Evolutionary conservation across 1,140 invertebrate species (phyloP).

Genomic region (Zeugodacus cucurbitae): DNA sequence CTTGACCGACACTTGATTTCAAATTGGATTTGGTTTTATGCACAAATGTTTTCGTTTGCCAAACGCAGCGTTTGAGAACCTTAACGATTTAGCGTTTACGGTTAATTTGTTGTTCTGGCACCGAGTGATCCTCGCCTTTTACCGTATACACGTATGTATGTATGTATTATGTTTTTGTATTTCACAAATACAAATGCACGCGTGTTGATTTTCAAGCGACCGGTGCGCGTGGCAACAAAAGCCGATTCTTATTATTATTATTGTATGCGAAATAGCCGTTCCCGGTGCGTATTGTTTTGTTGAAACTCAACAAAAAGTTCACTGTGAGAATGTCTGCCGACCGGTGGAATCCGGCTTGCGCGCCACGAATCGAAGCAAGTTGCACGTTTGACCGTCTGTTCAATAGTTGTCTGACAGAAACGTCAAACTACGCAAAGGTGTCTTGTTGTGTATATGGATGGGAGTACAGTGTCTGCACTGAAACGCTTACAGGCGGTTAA

Average conservation of each 20-base stretch:
- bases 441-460: background rate
- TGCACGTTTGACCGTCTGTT: background rate
- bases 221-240: constrained; percentile 30
- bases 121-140: background rate
- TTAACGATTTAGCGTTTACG: background rate
- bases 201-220: background rate
- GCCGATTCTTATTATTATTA: background rate
- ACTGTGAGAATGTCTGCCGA: background rate
- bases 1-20: background rate
- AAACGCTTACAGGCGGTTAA: background rate
- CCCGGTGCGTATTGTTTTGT: background rate
- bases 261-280: background rate
- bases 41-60: background rate
- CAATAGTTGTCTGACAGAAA: background rate
- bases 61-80: background rate
- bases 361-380: background rate
- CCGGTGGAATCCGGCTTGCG: constrained; percentile 4
- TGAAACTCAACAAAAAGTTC: background rate
- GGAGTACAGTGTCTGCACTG: background rate
- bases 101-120: background rate
- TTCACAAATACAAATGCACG: background rate
- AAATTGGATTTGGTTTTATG: background rate
- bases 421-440: background rate
- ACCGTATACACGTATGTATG: background rate
- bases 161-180: background rate